Percentiles rank a stretch among this genome's conserved stretches.
These are phyloP conservation scores for Bombylius major DNA, from an alignment of 2,888 invertebrate species.

Conservation along the genomic window DNA sequence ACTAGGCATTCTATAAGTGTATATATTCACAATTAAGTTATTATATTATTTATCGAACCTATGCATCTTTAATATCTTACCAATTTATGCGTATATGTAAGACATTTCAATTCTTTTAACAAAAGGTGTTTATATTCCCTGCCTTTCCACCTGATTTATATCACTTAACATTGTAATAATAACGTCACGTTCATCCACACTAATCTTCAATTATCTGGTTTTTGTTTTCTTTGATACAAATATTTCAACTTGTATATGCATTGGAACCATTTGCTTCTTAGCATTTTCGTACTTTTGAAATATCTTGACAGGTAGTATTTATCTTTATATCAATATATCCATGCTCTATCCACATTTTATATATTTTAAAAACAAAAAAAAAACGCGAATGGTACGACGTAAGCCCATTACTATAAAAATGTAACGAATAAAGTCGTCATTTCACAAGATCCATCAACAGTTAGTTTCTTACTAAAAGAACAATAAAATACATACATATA, in stretches of 20 bases:
- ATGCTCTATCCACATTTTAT: slow-evolving; percentile 4
- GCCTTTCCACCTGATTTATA: slow-evolving; percentile 3
- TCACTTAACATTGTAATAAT: slow-evolving; percentile 6
- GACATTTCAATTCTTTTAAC: not conserved
- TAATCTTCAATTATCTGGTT: slow-evolving; percentile 4
- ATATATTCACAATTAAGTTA: no score
- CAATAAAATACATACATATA: not conserved
- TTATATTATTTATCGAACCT: no score
- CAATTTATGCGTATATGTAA: no score
- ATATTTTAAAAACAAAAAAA: not conserved
- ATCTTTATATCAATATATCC: slow-evolving; percentile 3
- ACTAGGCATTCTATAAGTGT: no score
- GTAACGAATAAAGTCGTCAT: slow-evolving; percentile 1
- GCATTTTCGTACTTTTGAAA: not conserved
- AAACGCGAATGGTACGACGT: no score
- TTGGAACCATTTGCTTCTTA: not conserved
- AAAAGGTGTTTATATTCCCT: slow-evolving; percentile 7
- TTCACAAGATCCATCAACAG: slow-evolving; percentile 4
- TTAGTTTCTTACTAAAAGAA: not conserved
- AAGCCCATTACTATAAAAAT: no score
- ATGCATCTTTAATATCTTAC: no score
- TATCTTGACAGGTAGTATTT: slow-evolving; percentile 6
- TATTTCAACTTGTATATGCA: not conserved
- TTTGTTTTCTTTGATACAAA: not conserved
- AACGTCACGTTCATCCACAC: slow-evolving; percentile 7